Evolutionary conservation across 2,888 invertebrate species (phyloP), one percentile per base, ranked within the genome.

Genomic region (Teinopalpus imperialis): DNA sequence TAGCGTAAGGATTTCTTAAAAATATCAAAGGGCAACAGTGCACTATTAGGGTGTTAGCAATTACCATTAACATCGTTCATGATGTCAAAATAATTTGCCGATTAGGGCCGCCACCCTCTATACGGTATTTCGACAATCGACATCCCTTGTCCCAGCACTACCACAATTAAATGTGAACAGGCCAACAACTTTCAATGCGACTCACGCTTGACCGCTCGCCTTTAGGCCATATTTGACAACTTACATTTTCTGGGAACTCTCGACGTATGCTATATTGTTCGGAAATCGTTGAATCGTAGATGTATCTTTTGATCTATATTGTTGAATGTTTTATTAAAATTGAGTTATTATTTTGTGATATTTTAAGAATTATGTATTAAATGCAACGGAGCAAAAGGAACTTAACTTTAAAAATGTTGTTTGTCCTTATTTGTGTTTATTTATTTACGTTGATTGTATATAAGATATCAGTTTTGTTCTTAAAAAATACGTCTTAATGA

Each of bases 111-210:
- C 26, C 44, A 14, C 37, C 21, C 41, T 12, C 7, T 3, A 10
- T n/a, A 9, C n/a, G 26, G 10, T 16, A 5, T 27, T 7, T 16
- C 29, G 39, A 20, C 12, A n/a, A 14, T 20, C 8, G 32, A 20
- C 26, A 20, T n/a, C 34, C 34, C 42, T 26, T 13, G 8, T 50
- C 30, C 41, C 45, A 52, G 30, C 50, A 57, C 54, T 56, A 62
- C 74, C 74, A 73, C 87, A 87, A 87, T 87, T 87, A 87, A 87
- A 87, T 82, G 74, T 77, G 69, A 74, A 74, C 86, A 74, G 74
- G 59, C 74, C 69, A 66, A 35, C 74, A 74, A 54, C 51, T 78
- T 71, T 63, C 66, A 86, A 87, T 83, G 61, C 57, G 54, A 2
- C 14, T 43, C 56, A 48, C 40, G 52, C 61, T 69, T 72, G 72